Evolutionary conservation across 2,113 vertebrate genomes (phyloP), one percentile per base, ranked within the genome.

Genomic region (Perca flavescens): DNA sequence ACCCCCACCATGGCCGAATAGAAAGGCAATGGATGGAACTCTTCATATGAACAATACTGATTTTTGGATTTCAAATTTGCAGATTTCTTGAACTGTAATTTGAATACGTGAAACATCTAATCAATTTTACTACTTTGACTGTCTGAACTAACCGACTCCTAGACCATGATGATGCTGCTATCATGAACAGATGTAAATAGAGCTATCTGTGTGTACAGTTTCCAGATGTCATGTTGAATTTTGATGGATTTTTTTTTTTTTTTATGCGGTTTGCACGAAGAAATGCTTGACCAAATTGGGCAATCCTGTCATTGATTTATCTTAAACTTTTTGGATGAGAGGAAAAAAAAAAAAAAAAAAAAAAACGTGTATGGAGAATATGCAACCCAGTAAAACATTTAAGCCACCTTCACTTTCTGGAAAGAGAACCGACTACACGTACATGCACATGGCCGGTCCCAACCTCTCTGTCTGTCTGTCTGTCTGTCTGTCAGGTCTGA

Each of bases 401-500:
- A 4, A 70, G 13, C 31, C 36, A 15, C 11, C 14, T 54, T 31
- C 66, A n/a, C 61, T 22, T 43, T 40, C 15, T 43, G 61, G 36
- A 65, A 47, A 47, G 15, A 50, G 9, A 47, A 50, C 16, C 8
- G 49, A n/a, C 28, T 14, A 43, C 22, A 25, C 16, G 4, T 19
- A 5, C 7, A 40, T 4, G 11, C 50, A 31, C 22, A 21, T 0
- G 2, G 47, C 65, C 21, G 15, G 16, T 68, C 25, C 17, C 11
- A 19, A 3, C 58, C 19, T 63, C 14, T 40, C 64, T 62, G 21
- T 68, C 54, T 22, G 25, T 25, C 64, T 62, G 21, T 68, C 54
- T 22, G 25, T 25, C 25, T 25, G 64, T 72, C 46, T 9, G 0
- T 47, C 94, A 99, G 98, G 98, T 90, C 90, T 98, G 95, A 99